Base-by-base conservation (phyloP, 2,888 invertebrate species). In the Drosophila mulleri region DNA sequence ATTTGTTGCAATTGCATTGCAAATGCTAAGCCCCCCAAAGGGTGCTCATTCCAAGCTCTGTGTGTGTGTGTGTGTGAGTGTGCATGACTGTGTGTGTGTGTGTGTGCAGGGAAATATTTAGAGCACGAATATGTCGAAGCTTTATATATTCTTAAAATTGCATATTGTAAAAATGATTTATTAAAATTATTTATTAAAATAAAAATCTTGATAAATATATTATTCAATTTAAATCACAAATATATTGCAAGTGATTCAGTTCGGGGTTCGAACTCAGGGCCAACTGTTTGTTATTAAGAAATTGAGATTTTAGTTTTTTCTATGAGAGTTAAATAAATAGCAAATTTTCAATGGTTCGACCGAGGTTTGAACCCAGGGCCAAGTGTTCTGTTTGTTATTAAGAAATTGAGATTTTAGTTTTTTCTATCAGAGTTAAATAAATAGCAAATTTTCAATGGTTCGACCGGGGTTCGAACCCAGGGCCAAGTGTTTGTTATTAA, bases 1-100 rank as follows among this genome's bases (percentile, higher is more conserved):
- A 79, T 72, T 80, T 78, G 50, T 61, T 67, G 75, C 52, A 79
- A 68, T 67, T 78, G 68, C 67, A 72, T 66, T 72, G 58, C 52
- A 63, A 67, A 75, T 61, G 64, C 67, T 79, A 72, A 75, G 75
- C 58, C 58, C 58, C 54, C 67, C 42, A 39, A 56, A 39, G 71
- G 61, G 45, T 71, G 70, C 65, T 70, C 41, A 63, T 45, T 18
- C 66, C 44, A 37, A 52, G 52, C 32, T 53, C n/a, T 44, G 11
- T 63, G 39, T 63, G 37, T 47, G n/a, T 50, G n/a, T 29, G 35
- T 53, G 23, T 26, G 26, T 26, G 26, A 5, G 26, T 26, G 26
- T 26, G 26, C 26, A 39, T 63, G 37, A n/a, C n/a, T 50, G 16
- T 23, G 23, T 23, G 5, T 26, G 39, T 61, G 18, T 42, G 42